These are phyloP conservation scores for Trichechus manatus DNA, from an alignment of 2,113 vertebrate genomes.

Conservation along the genomic window DNA sequence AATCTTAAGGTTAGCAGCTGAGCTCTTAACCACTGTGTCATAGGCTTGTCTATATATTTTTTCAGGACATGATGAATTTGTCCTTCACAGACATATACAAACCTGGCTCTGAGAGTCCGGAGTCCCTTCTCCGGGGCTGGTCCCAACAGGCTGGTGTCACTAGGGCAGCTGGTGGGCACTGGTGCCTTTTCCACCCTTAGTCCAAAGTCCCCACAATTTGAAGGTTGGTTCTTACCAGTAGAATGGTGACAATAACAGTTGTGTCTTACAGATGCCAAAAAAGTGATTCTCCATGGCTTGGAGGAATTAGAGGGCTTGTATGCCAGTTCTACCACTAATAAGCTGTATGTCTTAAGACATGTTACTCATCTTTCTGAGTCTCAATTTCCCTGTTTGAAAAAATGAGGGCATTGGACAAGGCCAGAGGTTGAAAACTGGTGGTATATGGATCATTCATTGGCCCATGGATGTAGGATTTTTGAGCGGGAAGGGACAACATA, in stretches of 20 bases:
- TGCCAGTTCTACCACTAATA: background rate
- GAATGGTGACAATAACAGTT: too few relatives aligned
- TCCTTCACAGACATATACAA: background rate
- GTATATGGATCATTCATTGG: background rate
- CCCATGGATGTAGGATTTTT: background rate
- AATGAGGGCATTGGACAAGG: background rate
- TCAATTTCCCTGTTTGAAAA: conserved; percentile 28
- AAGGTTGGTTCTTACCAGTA: background rate
- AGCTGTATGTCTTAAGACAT: background rate
- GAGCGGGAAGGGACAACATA: background rate
- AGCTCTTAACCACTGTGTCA: too few relatives aligned
- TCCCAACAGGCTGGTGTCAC: background rate
- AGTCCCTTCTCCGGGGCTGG: background rate
- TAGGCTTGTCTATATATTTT: background rate
- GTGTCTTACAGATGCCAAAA: background rate
- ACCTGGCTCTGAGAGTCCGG: background rate
- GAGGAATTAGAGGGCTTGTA: background rate
- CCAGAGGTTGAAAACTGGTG: background rate
- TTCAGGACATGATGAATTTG: background rate
- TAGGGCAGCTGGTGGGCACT: background rate
- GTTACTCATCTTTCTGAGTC: background rate
- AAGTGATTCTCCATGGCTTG: background rate
- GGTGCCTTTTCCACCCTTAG: background rate
- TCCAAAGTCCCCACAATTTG: background rate
- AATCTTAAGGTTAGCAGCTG: too few relatives aligned